phyloP scores from a whole-genome alignment of 2,888 invertebrate species.

The Campoplex capitator region DNA sequence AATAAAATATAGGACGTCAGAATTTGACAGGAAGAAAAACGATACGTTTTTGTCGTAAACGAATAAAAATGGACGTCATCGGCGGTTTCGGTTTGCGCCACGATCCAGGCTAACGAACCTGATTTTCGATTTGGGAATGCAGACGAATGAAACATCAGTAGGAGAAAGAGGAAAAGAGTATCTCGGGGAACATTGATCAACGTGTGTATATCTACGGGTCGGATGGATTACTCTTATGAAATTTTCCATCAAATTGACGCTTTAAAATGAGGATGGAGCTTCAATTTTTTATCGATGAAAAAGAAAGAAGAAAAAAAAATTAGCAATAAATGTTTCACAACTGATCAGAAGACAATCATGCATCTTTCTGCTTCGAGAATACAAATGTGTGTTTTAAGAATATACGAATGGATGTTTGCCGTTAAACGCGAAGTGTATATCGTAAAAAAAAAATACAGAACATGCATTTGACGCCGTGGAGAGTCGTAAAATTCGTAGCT shows the following conservation, averaged over 20 bases:
- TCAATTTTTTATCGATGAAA: not conserved
- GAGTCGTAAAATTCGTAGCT: conserved; percentile 51
- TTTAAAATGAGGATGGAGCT: not conserved
- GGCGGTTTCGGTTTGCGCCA: not conserved
- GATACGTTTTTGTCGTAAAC: not conserved
- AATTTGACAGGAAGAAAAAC: not conserved
- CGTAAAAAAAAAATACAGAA: conserved; percentile 42
- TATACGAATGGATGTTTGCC: not conserved
- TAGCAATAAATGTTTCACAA: conserved; percentile 3
- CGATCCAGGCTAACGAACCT: not conserved
- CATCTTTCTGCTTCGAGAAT: not conserved
- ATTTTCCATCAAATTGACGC: not conserved
- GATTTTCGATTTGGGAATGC: not conserved
- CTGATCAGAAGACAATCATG: not conserved
- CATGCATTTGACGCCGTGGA: conserved; percentile 17
- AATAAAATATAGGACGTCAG: not conserved
- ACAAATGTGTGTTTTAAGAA: no score
- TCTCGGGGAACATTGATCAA: not conserved
- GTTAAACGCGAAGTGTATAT: conserved; percentile 15
- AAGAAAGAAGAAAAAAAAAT: not conserved
- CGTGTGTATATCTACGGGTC: not conserved
- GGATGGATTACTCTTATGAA: not conserved
- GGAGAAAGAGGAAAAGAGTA: not conserved
- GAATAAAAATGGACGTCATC: not conserved
- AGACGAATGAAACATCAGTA: not conserved